Evolutionary conservation across 2,113 vertebrate species (phyloP), one percentile per base, ranked within the genome.

Genomic region (Heterotis niloticus): DNA sequence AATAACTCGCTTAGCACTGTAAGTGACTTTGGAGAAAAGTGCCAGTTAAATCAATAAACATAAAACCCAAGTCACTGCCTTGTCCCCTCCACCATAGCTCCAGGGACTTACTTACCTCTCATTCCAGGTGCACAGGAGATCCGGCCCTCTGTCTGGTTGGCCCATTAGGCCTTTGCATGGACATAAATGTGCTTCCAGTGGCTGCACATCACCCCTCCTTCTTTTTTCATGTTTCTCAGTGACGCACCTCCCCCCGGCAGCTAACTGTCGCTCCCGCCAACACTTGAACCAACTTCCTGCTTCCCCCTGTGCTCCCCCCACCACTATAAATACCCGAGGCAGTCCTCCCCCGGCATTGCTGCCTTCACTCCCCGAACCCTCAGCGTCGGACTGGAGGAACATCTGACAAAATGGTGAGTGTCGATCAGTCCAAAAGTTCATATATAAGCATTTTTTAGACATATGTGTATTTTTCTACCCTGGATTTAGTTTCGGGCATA

Each of bases 351-450:
- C 78, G 0, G 44, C 78, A 79, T 18, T 54, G 51, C 70, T 65
- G 70, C 78, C 78, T 75, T 79, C 76, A 56, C 64, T 54, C 67
- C 74, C 70, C 78, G 78, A 79, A 79, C 64, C 78, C 78, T 79
- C 62, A n/a, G 74, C 78, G 70, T 79, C 78, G 78, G 70, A 16
- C 23, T 23, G 78, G 74, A 79, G 78, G 78, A 65, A 57, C 73
- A 73, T 5, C 29, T 11, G 44, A 56, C 70, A 79, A 79, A 79
- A 79, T 79, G 78, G 78, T 79, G 60, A 79, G 78, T 75, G 10
- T 16, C 9, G 18, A 13, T 54, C 69, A 0, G 51, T 13, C 14
- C 51, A 4, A 51, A 20, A 20, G 20, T 14, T 44, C 7, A 7
- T 44, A 1, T 23, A 51, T 24, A 20, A n/a, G 51, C 18, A 51